Evolutionary conservation across 2,113 vertebrate genomes (phyloP), one percentile per base, ranked within the genome.

Genomic region (Dunckerocampus dactyliophorus): DNA sequence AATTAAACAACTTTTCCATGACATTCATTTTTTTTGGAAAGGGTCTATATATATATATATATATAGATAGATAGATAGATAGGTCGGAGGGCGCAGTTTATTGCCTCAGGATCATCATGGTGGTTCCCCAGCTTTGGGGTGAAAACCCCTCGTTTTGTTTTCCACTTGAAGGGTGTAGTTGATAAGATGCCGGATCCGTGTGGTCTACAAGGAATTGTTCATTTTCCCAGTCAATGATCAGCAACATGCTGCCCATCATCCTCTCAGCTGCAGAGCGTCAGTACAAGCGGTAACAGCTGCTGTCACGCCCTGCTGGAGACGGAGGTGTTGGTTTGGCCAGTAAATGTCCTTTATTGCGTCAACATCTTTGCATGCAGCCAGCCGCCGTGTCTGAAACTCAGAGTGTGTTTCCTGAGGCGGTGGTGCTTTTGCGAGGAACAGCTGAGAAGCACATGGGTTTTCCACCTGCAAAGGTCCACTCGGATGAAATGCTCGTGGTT

Each of bases 291-390:
- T 60, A 55, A 68, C 73, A 62, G 77, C 75, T 71, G 71, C n/a
- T 6, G 21, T 11, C 21, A 12, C 49, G 51, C 59, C 72, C 74
- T 34, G 59, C 69, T 79, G 80, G 56, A 58, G 52, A 67, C 39
- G 46, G 48, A 34, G 47, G 49, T 20, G 20, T 15, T 22, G 48
- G 1, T 22, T 4, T 1, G 19, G 12, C 31, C 52, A 56, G 51
- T 68, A 78, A 82, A 48, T 64, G 71, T 80, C 76, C 76, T 50
- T 82, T 80, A 84, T 82, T 81, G 77, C 75, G 71, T 55, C 62
- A 66, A 76, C 72, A 59, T 76, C 75, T 47, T 65, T 43, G 58
- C 74, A 46, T 75, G 49, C 48, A 60, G 61, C 51, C 28, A 17
- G 34, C 53, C 62, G 6, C 43, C 49, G 46, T 59, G 65, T 69